Percentiles rank a stretch among this genome's conserved stretches.
Evolutionary conservation across 2,113 vertebrate species (phyloP).

Genomic region (Chauna torquata): DNA sequence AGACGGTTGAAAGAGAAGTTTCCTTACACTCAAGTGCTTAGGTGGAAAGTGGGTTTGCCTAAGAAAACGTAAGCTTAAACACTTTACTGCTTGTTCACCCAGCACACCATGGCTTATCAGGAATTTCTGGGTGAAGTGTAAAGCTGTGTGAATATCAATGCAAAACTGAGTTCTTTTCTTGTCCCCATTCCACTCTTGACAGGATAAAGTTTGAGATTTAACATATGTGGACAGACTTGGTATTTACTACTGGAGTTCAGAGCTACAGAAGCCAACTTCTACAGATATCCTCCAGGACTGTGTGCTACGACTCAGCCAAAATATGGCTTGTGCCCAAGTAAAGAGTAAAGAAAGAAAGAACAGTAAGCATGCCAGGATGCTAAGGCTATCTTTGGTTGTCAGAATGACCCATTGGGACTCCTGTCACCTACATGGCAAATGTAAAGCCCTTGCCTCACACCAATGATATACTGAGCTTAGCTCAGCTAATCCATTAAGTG

Average conservation of each 20-base stretch:
- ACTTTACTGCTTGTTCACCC: not conserved
- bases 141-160: not conserved
- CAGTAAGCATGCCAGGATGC: not conserved
- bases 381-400: not conserved
- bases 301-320: not conserved
- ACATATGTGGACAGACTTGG: not conserved
- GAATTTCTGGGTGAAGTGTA: not conserved
- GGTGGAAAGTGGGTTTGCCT: not conserved
- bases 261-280: not conserved
- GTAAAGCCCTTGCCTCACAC: not conserved
- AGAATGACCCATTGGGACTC: not conserved
- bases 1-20: not conserved
- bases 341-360: not conserved
- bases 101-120: fast-evolving
- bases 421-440: not conserved
- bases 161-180: not conserved
- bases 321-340: not conserved
- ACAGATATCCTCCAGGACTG: not conserved
- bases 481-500: not conserved
- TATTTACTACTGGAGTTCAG: not conserved
- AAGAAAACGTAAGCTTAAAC: not conserved
- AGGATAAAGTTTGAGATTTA: not conserved
- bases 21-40: not conserved
- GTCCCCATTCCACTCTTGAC: not conserved
- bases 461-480: not conserved